Base-by-base conservation (phyloP, 2,113 vertebrate species). In the Phyllostomus hastatus region DNA sequence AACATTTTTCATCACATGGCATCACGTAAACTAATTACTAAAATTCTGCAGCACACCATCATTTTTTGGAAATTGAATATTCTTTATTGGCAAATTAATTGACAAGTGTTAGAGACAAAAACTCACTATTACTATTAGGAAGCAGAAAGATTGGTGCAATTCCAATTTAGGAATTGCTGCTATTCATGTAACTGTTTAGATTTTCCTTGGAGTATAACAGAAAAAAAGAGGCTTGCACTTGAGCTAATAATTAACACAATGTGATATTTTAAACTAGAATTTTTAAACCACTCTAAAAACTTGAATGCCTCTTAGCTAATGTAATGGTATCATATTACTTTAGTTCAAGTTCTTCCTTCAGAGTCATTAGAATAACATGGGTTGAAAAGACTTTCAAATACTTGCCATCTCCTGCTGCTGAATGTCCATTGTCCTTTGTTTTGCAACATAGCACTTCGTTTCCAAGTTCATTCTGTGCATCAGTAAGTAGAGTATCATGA, bases 351-450 rank as follows among this genome's bases (percentile, higher is more conserved):
- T 98, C 98, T 98, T n/a, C 31, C 75, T 78, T 97, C 98, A 97
- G 98, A 98, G 85, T 97, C 98, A 94, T 99, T 98, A 99, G 98
- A 98, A 98, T 98, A 99, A 98, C 98, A 99, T 98, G 98, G 98
- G 98, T 78, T 99, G 99, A 98, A 99, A 98, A 98, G 98, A 98
- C 97, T 99, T 98, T 97, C 98, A 98, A 98, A 99, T 98, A 92
- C 93, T 98, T 97, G 98, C 98, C 98, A 98, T 99, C 98, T 99
- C 98, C 97, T 99, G 98, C 97, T 99, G 98, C 98, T 99, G 99
- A 0, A 99, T 99, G 98, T 99, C 99, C 99, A 99, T 99, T 98
- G 99, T 99, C 92, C 99, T 99, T 98, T 99, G 99, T 98, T 99
- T 97, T 99, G 99, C 97, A 99, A 98, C 66, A 99, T 94, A n/a